Percentiles rank a stretch among this genome's conserved stretches.
Evolutionary conservation across 2,113 vertebrate genomes (phyloP).

Genomic region (Tor tambroides): DNA sequence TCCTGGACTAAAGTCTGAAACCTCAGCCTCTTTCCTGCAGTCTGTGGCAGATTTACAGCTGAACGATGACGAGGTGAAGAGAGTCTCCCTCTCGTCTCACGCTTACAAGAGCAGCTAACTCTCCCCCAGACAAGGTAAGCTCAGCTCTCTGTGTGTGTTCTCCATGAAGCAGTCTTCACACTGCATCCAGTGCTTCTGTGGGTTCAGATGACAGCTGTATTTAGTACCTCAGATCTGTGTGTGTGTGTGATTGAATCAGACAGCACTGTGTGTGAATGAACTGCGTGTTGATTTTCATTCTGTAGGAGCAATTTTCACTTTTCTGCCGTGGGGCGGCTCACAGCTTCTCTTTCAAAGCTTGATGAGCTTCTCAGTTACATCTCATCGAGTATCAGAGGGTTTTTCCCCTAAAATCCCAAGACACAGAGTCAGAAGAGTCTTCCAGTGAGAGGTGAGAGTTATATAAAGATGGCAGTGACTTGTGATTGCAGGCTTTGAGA

Average conservation of each 20-base stretch:
- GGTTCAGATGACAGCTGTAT: neutral
- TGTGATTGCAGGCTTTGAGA: neutral
- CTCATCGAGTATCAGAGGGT: neutral
- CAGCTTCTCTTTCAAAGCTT: slow-evolving; percentile 5
- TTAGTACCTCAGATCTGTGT: neutral
- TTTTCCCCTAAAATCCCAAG: neutral
- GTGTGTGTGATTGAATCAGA: neutral
- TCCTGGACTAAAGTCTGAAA: neutral
- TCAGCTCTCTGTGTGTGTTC: neutral
- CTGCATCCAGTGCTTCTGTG: neutral
- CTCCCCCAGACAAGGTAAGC: neutral
- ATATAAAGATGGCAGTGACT: neutral
- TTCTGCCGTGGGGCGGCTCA: neutral
- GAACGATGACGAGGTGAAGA: neutral
- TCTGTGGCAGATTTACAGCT: neutral
- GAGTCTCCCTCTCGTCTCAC: neutral
- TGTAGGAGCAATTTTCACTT: neutral
- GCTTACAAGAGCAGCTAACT: neutral
- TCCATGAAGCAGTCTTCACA: neutral
- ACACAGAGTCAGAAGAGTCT: neutral
- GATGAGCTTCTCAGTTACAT: neutral
- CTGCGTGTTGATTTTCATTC: neutral
- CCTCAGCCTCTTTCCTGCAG: neutral
- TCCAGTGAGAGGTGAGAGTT: neutral
- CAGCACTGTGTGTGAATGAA: neutral